Base-by-base conservation (phyloP, 2,888 invertebrate genomes). In the Galeruca laticollis region DNA sequence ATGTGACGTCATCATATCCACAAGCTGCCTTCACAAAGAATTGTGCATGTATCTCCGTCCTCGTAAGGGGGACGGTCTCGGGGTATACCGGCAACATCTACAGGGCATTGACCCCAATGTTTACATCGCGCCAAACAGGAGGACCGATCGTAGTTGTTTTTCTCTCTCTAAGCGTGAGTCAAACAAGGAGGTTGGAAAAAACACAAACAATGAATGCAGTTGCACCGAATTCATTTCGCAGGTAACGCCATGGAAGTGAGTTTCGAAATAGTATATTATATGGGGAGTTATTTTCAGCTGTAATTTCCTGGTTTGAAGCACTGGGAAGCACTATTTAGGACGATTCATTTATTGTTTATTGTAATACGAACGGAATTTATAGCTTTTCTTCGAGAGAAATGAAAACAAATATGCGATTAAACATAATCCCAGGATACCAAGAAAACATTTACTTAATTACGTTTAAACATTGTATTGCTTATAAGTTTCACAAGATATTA, bases 31-130 rank as follows among this genome's bases (percentile, higher is more conserved):
- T 73, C 73, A 72, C 71, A 73, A 74, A 74, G 74, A 73, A 73
- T 70, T 68, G 70, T 69, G 60, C 68, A 73, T 74, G 62, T 71
- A 72, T 74, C 70, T 73, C 67, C 49, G 54, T 65, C 65, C 47
- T 56, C 57, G 75, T 73, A 68, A 63, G 68, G 73, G 72, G 68
- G 68, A 70, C 65, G 71, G 15, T 64, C 67, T 70, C 69, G 75
- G 71, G 71, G 56, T 57, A 57, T 57, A 57, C 31, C 56, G 56
- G 35, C 56, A 35, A 74, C 72, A 69, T 66, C 67, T 66, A 62
- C 74, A 77, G 82, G 81, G 75, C 83, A 80, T 83, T 82, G 84
- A 81, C 80, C 83, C 78, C 80, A 82, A 82, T 83, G 83, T 84
- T 84, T 84, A 84, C 84, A 84, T 84, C 84, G 83, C 79, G 37